Percentiles rank a stretch among this genome's conserved stretches.
phyloP scores from a whole-genome alignment of 2,113 vertebrate genomes.

The Stomatorhinus ivindoensis region DNA sequence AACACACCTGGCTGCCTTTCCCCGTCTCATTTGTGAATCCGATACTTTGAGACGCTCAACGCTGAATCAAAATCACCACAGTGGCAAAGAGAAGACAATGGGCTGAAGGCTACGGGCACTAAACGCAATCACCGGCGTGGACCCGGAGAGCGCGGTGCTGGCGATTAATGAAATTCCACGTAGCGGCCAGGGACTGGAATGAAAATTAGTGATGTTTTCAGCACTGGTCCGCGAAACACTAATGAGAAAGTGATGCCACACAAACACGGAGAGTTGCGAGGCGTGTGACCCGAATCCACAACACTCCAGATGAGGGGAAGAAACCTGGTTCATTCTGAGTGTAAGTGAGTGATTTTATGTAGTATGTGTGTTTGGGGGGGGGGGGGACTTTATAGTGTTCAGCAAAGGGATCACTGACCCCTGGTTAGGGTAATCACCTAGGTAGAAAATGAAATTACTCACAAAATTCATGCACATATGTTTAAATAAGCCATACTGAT shows the following conservation, averaged over 20 bases:
- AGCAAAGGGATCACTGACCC: neutral
- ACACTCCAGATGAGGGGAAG: neutral
- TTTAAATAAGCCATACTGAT: neutral
- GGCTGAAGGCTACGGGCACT: neutral
- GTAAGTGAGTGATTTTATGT: slow-evolving; percentile 15
- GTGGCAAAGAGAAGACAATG: neutral
- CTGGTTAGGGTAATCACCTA: neutral
- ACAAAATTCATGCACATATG: neutral
- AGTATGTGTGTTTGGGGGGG: slow-evolving; percentile 7
- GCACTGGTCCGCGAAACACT: neutral
- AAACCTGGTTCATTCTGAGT: slow-evolving; percentile 4
- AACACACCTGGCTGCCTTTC: neutral
- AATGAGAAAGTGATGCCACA: neutral
- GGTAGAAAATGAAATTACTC: neutral
- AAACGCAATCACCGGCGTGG: neutral
- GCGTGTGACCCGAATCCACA: slow-evolving; percentile 8
- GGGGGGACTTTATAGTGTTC: neutral
- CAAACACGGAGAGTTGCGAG: neutral
- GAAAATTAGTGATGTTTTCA: slow-evolving; percentile 2
- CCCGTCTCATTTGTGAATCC: neutral
- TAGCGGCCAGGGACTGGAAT: neutral
- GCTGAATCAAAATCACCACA: neutral
- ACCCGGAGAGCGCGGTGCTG: neutral
- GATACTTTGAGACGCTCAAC: neutral
- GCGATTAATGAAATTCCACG: slow-evolving; percentile 1